Percentiles rank a stretch among this genome's conserved stretches.
Conservation (phyloP, 2,888 invertebrate genomes). For the Augochlorella aurata region DNA sequence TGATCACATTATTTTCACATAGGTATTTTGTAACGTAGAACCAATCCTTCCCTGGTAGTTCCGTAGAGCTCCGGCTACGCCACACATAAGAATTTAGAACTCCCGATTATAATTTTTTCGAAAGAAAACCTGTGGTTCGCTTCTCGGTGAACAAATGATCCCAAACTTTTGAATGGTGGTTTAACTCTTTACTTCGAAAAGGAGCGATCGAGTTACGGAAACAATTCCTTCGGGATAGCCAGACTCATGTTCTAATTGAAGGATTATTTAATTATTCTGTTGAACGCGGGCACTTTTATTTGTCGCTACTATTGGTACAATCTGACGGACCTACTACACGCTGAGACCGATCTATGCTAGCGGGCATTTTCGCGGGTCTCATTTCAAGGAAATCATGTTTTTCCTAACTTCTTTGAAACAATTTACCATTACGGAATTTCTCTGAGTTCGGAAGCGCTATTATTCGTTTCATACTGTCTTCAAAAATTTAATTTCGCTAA, state of each 20-base stretch:
- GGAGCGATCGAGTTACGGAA: slow-evolving; percentile 36
- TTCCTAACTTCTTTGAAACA: background rate
- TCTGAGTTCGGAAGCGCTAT: background rate
- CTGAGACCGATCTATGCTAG: slow-evolving; percentile 35
- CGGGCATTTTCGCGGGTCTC: slow-evolving; percentile 9
- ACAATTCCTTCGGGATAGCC: slow-evolving; percentile 32
- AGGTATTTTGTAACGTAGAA: background rate
- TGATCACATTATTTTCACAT: slow-evolving; percentile 7
- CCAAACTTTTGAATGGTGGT: background rate
- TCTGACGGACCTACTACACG: slow-evolving; percentile 15
- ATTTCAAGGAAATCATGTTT: background rate
- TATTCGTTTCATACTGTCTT: background rate
- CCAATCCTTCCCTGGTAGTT: background rate
- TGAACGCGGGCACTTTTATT: slow-evolving; percentile 23
- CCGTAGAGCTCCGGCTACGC: background rate
- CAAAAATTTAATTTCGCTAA: background rate
- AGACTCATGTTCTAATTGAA: slow-evolving; percentile 48
- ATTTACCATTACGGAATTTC: background rate
- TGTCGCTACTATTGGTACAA: slow-evolving; percentile 25
- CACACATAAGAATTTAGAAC: background rate
- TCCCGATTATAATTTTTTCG: background rate
- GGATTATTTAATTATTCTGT: slow-evolving; percentile 25
- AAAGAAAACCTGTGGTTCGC: background rate
- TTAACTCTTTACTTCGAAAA: slow-evolving; percentile 41
- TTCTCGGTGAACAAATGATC: background rate